Base-by-base conservation (phyloP, 2,888 invertebrate species). In the Panopea generosa region DNA sequence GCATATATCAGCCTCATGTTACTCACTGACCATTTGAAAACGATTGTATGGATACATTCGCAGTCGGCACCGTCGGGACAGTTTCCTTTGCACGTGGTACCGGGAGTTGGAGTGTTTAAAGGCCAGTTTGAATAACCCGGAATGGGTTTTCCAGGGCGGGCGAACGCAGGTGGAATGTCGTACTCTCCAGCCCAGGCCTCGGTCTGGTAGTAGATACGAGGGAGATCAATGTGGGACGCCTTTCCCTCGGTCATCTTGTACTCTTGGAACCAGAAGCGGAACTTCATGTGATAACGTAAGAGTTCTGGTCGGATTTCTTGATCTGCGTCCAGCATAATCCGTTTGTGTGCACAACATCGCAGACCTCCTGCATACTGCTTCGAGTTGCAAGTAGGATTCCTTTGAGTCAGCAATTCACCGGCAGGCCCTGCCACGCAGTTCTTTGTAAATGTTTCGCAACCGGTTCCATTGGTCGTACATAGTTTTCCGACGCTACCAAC, bases 111-210 rank as follows among this genome's bases (percentile, higher is more conserved):
- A 22, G 53, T 67, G 20, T 65, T 68, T n/a, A 60, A 16, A 22
- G 78, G 78, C 78, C 74, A 74, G 61, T 79, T 69, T 6, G 71
- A 65, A 55, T 79, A 79, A n/a, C 78, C 78, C 11, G 66, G 68
- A 2, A 79, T 79, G 9, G 74, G 71, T 52, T 75, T 68, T 0
- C 71, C 68, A 16, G 78, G 78, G 0, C 24, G 29, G 2, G 68
- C 78, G 61, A 75, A 79, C 3, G 78, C 78, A 29, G 78, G 78
- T 3, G 78, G 78, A 49, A 79, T 75, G 50, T 79, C 78, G 56
- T 79, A 79, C 49, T 79, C 78, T 11, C 78, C 78, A 7, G 78
- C 78, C 78, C 78, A 79, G 14, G 78, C 78, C 47, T 79, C 78
- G 2, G 78, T 79, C 61, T 79, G 78, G 24, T 79, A 79, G 29